Evolutionary conservation across 1,140 invertebrate genomes (phyloP).

Genomic region (Danaus melanippus): DNA sequence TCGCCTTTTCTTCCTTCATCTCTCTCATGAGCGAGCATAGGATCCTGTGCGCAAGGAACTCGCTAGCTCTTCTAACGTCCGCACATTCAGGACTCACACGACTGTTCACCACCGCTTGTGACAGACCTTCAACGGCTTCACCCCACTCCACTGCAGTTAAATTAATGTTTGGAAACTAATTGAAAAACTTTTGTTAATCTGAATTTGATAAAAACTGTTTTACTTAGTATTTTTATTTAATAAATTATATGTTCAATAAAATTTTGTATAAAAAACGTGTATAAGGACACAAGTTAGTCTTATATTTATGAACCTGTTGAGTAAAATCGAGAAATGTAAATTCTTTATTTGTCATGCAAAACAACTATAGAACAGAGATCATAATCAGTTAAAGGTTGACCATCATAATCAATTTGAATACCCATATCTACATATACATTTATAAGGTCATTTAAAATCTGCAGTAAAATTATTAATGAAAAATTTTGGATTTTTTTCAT

Average conservation of each 20-base stretch:
- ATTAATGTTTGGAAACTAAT: constrained; percentile 1
- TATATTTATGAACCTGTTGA: no score
- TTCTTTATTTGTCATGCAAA: no score
- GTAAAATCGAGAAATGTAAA: no score
- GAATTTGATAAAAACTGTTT: no score
- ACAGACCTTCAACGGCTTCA: constrained; percentile 46
- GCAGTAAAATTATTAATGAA: no score
- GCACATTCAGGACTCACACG: constrained; percentile 33
- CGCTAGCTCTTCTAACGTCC: constrained; percentile 37
- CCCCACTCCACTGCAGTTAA: constrained; percentile 51
- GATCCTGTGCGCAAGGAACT: constrained; percentile 41
- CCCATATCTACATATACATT: not conserved
- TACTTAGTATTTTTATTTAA: no score
- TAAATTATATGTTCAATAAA: no score
- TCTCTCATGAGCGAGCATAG: constrained; percentile 33
- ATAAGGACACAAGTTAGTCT: no score
- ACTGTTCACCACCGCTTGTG: constrained; percentile 45
- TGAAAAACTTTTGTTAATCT: constrained; percentile 3
- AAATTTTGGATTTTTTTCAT: no score
- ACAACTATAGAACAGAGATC: not conserved
- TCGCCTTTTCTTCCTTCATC: constrained; percentile 43
- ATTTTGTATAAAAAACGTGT: no score
- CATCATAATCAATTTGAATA: not conserved
- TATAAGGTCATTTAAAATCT: not conserved
- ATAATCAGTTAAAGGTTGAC: constrained; percentile 1